Percentiles rank a stretch among this genome's conserved stretches.
Evolutionary conservation across 2,797 vertebrate species (phyloP).

Genomic region (Tympanoctomys barrerae): DNA sequence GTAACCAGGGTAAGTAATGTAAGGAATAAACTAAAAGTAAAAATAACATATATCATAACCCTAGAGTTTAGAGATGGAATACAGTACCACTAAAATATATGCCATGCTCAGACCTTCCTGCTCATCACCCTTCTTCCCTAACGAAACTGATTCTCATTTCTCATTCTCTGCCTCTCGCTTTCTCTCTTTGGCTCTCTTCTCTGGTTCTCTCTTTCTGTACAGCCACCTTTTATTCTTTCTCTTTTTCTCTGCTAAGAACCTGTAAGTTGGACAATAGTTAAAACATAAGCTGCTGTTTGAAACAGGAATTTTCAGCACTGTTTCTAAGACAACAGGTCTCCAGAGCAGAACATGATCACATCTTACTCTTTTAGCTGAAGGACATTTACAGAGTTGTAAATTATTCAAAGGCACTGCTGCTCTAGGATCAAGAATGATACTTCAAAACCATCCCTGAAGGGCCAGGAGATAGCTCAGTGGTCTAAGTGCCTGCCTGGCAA

Average conservation of each 20-base stretch:
- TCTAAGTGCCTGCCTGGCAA: too few relatives aligned
- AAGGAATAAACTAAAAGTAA: neutral
- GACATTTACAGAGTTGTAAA: neutral
- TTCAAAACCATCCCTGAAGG: neutral
- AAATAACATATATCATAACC: neutral
- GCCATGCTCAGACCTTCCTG: neutral
- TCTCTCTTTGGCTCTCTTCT: too few relatives aligned
- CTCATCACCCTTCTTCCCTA: neutral
- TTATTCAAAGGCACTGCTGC: neutral
- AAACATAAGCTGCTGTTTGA: constrained; percentile 33
- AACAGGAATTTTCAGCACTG: constrained; percentile 40
- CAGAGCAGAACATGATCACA: neutral
- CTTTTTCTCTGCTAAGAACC: neutral
- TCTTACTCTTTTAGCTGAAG: neutral
- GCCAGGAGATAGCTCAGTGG: neutral
- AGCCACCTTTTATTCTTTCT: neutral
- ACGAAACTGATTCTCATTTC: neutral
- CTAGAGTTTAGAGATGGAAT: neutral
- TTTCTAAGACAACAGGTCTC: constrained; percentile 7
- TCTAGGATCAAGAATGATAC: neutral
- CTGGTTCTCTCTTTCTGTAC: neutral
- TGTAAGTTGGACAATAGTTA: neutral
- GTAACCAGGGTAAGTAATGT: constrained; percentile 23
- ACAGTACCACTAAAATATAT: neutral
- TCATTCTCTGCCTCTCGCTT: too few relatives aligned